phyloP scores from a whole-genome alignment of 2,113 vertebrate genomes.

The Ptychochromis oligacanthus region DNA sequence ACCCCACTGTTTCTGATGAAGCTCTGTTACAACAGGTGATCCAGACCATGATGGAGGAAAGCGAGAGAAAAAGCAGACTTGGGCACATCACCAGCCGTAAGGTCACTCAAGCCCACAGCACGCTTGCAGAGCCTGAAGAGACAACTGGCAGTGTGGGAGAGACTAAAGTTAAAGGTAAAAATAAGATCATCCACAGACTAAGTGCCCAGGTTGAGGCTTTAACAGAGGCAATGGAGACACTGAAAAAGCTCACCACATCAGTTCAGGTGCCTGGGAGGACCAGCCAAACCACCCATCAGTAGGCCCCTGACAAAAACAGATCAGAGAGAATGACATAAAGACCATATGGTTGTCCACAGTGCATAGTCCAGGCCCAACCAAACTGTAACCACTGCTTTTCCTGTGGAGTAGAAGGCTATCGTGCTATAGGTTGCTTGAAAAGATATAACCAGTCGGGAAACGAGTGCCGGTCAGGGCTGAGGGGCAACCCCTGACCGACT shows the following conservation, averaged over 20 bases:
- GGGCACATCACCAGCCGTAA: not conserved
- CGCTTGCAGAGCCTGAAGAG: not conserved
- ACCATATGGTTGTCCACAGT: not conserved
- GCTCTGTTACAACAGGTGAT: not conserved
- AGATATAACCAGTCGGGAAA: not conserved
- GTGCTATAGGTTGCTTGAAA: conserved; percentile 7
- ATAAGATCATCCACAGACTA: not conserved
- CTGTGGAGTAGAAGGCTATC: conserved; percentile 1
- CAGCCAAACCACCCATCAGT: no score
- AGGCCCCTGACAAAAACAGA: no score
- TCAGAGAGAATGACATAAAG: not conserved
- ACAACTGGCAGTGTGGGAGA: not conserved
- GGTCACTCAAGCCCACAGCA: not conserved
- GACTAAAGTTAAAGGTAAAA: not conserved
- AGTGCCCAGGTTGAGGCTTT: not conserved
- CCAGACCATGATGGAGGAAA: not conserved
- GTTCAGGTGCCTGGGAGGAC: no score
- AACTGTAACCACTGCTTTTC: not conserved
- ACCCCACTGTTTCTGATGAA: not conserved
- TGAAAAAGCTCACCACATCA: not conserved
- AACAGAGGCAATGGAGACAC: not conserved
- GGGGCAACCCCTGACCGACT: conserved; percentile 8
- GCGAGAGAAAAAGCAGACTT: not conserved
- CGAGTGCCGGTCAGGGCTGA: not conserved
- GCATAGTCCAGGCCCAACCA: not conserved